Evolutionary conservation across 2,113 vertebrate species (phyloP), one percentile per base, ranked within the genome.

Genomic region (Acinonyx jubatus): DNA sequence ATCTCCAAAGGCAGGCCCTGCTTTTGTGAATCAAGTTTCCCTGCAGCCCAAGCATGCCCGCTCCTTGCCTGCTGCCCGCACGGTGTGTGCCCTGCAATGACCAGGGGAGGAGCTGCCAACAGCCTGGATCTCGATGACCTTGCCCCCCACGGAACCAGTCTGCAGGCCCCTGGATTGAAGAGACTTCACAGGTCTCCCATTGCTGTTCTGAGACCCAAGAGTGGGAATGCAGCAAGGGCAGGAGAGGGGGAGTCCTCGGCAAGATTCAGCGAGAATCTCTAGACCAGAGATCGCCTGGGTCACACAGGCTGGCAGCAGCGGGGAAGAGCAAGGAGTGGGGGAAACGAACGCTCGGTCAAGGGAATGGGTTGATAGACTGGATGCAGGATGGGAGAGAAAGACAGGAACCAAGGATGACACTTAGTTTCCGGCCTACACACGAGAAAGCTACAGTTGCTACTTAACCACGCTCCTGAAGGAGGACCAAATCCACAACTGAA

Each of bases 151-250:
- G 19, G 71, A 45, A 50, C 55, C 48, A 81, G 65, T 38, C 21
- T 36, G n/a, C 36, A 71, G 36, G 66, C 5, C 23, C 27, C 10
- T 10, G 52, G 21, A n/a, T 19, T 27, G 25, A 84, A 18, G 19
- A 61, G 52, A 18, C 16, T 13, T 83, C 68, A 63, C 13, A 88
- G 16, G 61, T 31, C 63, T 27, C 10, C 48, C 3, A 3, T 0
- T 10, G 25, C 61, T 83, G 52, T 81, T 82, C 1, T 11, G 55
- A 76, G 31, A 80, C 76, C 23, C 63, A 74, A 74, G 3, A 52
- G 48, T 1, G 10, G 23, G 55, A 87, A 33, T 21, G 50, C 0
- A 18, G 3, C 9, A 7, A 5, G 1, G 29, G 29, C 15, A 18
- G 61, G 57, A 68, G 23, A 14, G 36, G 38, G 14, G 18, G 11